Conservation (phyloP, 2,797 vertebrate species). For the Peromyscus eremicus region DNA sequence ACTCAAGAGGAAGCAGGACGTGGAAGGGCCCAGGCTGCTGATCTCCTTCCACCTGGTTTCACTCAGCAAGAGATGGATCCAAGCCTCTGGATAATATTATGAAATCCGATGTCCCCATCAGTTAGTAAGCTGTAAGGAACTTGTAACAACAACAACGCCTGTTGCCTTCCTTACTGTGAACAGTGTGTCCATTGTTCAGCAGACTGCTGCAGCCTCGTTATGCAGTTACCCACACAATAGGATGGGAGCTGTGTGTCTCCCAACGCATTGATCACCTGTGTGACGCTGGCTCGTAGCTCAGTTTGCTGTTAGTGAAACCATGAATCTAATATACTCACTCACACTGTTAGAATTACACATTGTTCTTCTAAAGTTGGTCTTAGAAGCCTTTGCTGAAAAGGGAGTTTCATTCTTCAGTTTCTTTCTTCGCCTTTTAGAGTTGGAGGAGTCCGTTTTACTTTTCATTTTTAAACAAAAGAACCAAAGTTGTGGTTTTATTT, state of each 20-base stretch:
- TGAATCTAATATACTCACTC: neutral
- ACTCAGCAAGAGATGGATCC: neutral
- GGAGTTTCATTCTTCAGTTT: neutral
- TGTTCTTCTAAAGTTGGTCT: neutral
- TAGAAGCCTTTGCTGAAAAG: neutral
- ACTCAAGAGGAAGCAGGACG: neutral
- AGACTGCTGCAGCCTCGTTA: neutral
- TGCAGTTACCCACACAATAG: neutral
- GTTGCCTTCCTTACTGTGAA: constrained; percentile 66
- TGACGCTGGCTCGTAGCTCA: neutral
- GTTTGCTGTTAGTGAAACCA: neutral
- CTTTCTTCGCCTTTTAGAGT: neutral
- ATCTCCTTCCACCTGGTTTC: neutral
- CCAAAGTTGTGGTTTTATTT: neutral
- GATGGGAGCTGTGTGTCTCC: neutral
- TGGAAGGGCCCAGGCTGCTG: too few species aligned
- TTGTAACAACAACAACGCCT: constrained; percentile 44
- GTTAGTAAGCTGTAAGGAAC: constrained; percentile 36
- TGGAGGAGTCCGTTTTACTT: neutral
- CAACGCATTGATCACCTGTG: neutral
- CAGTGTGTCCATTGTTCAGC: constrained; percentile 18
- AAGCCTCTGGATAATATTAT: neutral
- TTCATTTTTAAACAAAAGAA: neutral
- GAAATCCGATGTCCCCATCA: neutral
- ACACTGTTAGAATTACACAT: neutral